These are phyloP conservation scores for Melipona bicolor DNA, from an alignment of 2,888 invertebrate genomes.

Conservation along the genomic window DNA sequence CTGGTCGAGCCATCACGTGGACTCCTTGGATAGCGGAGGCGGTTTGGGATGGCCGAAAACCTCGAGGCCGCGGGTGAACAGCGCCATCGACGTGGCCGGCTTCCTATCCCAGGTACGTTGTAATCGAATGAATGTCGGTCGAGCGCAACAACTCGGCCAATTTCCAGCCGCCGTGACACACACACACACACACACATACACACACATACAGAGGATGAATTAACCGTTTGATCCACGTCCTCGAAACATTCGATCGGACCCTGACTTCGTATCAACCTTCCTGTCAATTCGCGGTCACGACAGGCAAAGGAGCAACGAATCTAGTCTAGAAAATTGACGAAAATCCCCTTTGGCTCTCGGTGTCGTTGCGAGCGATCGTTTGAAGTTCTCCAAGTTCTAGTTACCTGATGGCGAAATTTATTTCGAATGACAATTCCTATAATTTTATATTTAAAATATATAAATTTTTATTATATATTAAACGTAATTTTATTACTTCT, in stretches of 20 bases:
- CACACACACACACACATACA: too few relatives aligned
- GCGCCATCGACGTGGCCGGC: constrained; percentile 90
- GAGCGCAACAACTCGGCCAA: constrained; percentile 16
- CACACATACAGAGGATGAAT: constrained; percentile 16
- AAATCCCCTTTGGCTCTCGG: background rate
- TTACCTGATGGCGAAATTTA: too few relatives aligned
- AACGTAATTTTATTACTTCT: too few relatives aligned
- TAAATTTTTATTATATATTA: too few relatives aligned
- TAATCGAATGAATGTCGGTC: constrained; percentile 49
- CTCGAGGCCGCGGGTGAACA: constrained; percentile 92
- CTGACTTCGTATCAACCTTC: constrained; percentile 45
- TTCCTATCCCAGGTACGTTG: constrained; percentile 88
- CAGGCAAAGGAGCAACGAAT: constrained; percentile 9
- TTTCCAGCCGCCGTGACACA: constrained; percentile 21
- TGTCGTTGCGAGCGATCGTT: too few relatives aligned
- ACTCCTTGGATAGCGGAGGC: constrained; percentile 84
- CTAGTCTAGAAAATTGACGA: background rate
- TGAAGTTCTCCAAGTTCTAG: too few relatives aligned
- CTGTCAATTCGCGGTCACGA: constrained; percentile 28
- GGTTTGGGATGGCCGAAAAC: constrained; percentile 87
- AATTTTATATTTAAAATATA: too few relatives aligned
- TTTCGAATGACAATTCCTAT: too few relatives aligned
- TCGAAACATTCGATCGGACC: constrained; percentile 63
- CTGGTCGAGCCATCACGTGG: constrained; percentile 86
- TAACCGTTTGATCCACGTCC: constrained; percentile 52